phyloP scores from a whole-genome alignment of 2,113 vertebrate species.

The Rhabdomys dilectus region DNA sequence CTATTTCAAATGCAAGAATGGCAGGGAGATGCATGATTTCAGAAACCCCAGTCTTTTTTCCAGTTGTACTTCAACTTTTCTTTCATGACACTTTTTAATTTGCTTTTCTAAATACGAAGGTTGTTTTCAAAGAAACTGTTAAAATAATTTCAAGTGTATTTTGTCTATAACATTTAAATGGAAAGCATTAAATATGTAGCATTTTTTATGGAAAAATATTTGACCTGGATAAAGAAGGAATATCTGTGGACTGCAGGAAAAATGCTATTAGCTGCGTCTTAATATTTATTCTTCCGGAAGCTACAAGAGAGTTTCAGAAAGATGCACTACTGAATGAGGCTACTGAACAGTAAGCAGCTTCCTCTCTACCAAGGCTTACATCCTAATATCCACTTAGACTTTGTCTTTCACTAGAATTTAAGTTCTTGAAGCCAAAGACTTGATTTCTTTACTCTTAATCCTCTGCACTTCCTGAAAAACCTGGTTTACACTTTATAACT shows the following conservation, averaged over 20 bases:
- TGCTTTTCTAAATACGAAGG: constrained; percentile 9
- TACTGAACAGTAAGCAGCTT: background rate
- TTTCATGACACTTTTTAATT: background rate
- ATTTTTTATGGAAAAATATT: constrained; percentile 13
- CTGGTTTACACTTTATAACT: background rate
- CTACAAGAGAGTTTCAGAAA: background rate
- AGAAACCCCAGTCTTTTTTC: background rate
- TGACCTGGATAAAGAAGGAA: background rate
- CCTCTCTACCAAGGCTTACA: background rate
- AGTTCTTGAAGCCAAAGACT: background rate
- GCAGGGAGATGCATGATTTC: background rate
- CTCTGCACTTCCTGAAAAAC: background rate
- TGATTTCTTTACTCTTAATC: background rate
- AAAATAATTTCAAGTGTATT: constrained; percentile 1
- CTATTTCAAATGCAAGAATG: background rate
- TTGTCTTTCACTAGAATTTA: constrained; percentile 24
- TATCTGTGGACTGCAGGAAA: background rate
- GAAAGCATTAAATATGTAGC: background rate
- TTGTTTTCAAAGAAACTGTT: background rate
- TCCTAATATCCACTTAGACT: background rate
- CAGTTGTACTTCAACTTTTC: background rate
- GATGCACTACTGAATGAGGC: background rate
- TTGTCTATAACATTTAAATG: background rate
- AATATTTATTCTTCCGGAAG: background rate
- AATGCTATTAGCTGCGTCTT: background rate